phyloP scores from a whole-genome alignment of 2,888 invertebrate species.

The Yponomeuta plumbellus region DNA sequence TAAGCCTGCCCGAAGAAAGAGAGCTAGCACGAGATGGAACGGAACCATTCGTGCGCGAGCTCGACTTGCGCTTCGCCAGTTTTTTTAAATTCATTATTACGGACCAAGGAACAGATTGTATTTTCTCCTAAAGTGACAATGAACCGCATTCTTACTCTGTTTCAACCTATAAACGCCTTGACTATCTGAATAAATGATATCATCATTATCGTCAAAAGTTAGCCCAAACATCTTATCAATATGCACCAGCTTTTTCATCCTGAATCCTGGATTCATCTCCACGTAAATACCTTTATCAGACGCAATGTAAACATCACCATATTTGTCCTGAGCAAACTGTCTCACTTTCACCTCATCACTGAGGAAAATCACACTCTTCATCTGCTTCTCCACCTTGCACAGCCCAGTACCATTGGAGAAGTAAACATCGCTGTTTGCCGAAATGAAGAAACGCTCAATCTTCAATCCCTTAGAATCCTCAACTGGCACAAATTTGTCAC shows the following conservation, averaged over 20 bases:
- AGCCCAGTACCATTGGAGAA: constrained; percentile 58
- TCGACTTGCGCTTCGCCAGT: no score
- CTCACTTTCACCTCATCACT: constrained; percentile 44
- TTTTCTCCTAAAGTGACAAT: not conserved
- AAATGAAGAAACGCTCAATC: constrained; percentile 52
- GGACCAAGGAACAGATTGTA: not conserved
- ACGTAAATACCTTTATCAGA: constrained; percentile 49
- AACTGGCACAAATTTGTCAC: constrained; percentile 46
- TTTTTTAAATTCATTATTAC: not conserved
- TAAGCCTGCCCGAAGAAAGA: no score
- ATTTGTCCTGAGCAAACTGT: constrained; percentile 54
- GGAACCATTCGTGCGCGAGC: no score
- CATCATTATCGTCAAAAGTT: constrained; percentile 54
- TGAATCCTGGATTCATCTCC: constrained; percentile 50
- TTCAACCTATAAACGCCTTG: constrained; percentile 44
- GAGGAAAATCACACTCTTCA: constrained; percentile 32
- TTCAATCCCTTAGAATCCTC: constrained; percentile 49
- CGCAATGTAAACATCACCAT: constrained; percentile 55
- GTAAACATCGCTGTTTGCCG: constrained; percentile 47
- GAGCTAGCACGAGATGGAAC: no score
- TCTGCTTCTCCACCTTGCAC: constrained; percentile 49
- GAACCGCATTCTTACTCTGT: constrained; percentile 31
- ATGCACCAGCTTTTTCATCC: constrained; percentile 39
- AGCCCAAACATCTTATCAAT: constrained; percentile 51
- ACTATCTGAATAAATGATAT: constrained; percentile 50